These are phyloP conservation scores for Euclidia mi DNA, from an alignment of 2,888 invertebrate species.

Conservation along the genomic window DNA sequence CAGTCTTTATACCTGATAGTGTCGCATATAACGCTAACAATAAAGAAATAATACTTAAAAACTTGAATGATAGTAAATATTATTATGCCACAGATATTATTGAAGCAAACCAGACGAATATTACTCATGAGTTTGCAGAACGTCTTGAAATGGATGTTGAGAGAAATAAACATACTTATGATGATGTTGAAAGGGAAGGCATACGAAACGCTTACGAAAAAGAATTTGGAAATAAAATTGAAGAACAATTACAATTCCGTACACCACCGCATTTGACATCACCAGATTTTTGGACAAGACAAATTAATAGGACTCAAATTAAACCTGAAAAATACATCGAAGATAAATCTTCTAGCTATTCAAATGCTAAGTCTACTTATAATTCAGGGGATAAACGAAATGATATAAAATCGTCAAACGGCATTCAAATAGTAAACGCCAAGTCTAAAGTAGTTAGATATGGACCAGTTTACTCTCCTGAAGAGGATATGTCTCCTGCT, in stretches of 20 bases:
- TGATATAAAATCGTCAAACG: conserved; percentile 31
- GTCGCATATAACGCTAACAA: conserved; percentile 58
- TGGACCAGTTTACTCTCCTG: conserved; percentile 31
- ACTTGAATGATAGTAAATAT: conserved; percentile 66
- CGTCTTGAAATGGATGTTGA: conserved; percentile 21
- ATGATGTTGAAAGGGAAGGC: conserved; percentile 23
- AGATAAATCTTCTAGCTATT: conserved; percentile 56
- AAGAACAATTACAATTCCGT: conserved; percentile 57
- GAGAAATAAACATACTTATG: conserved; percentile 20
- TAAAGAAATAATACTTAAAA: conserved; percentile 62
- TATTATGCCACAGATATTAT: conserved; percentile 68
- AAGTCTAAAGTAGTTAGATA: conserved; percentile 79
- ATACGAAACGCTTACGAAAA: background rate
- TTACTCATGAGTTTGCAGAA: conserved; percentile 9
- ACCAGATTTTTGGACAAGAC: conserved; percentile 75
- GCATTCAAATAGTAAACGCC: conserved; percentile 76
- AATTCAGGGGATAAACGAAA: conserved; percentile 22
- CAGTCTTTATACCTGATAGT: conserved; percentile 75
- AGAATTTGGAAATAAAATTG: background rate
- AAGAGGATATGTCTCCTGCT: conserved; percentile 16
- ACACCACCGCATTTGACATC: conserved; percentile 69
- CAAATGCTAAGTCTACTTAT: conserved; percentile 40
- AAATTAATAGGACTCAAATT: conserved; percentile 57
- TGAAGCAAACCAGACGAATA: conserved; percentile 14
- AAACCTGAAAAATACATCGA: conserved; percentile 27